Evolutionary conservation across 2,888 invertebrate species (phyloP).

Genomic region (Trisateles emortualis): DNA sequence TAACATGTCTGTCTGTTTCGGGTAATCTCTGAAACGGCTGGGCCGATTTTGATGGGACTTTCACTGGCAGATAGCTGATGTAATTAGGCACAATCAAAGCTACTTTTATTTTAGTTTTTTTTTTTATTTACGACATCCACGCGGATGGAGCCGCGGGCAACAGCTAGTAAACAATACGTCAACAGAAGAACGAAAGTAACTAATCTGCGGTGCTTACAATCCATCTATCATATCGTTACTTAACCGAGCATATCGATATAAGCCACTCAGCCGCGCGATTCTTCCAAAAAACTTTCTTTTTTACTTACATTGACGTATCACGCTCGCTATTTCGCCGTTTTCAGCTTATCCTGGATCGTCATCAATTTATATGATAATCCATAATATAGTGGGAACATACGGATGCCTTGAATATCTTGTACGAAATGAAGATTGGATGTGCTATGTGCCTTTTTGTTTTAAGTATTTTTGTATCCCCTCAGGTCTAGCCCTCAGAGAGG

Average conservation of each 20-base stretch:
- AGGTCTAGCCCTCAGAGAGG: no score
- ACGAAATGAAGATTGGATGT: neutral
- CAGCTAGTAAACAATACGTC: no score
- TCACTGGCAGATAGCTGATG: no score
- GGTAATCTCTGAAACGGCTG: no score
- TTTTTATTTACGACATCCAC: no score
- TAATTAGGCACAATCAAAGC: no score
- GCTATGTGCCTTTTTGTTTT: neutral
- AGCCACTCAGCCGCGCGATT: neutral
- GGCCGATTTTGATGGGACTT: no score
- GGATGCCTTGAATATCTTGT: neutral
- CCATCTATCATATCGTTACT: neutral
- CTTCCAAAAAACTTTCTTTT: constrained; percentile 1
- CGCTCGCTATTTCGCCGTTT: neutral
- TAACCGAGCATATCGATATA: neutral
- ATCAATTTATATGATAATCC: constrained; percentile 37
- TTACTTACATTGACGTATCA: neutral
- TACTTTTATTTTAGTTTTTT: no score
- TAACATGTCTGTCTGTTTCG: no score
- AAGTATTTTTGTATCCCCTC: no score
- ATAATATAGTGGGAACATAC: constrained; percentile 7
- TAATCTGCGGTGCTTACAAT: neutral
- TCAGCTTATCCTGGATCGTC: constrained; percentile 8
- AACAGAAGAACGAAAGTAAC: no score
- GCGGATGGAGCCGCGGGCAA: no score